A percentile compares a stretch with the other conserved stretches of the same genome.
These are phyloP conservation scores for Nannospalax galili DNA, from an alignment of 2,113 vertebrate species.

Conservation along the genomic window DNA sequence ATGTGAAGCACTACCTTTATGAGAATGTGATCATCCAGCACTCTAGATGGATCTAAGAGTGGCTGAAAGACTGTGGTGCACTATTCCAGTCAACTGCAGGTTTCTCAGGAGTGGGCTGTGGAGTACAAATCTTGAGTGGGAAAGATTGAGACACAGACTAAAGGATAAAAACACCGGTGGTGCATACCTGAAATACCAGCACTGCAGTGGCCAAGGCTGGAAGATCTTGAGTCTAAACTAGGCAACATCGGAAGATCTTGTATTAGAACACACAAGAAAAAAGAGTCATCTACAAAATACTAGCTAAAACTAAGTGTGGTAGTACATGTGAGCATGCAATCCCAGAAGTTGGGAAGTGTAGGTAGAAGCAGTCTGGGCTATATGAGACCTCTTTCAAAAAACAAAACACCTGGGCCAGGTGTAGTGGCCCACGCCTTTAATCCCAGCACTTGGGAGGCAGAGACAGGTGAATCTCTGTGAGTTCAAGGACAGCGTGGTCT, in stretches of 20 bases:
- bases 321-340: not conserved
- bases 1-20: not conserved
- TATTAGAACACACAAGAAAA: not conserved
- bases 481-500: too few relatives aligned
- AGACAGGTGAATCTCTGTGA: too few relatives aligned
- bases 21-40: not conserved
- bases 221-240: not conserved
- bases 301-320: not conserved
- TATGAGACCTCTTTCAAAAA: not conserved
- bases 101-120: conserved; percentile 13
- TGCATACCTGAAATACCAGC: not conserved
- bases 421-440: too few relatives aligned
- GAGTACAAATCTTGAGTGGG: not conserved
- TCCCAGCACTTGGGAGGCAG: too few relatives aligned
- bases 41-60: not conserved
- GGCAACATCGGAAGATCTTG: not conserved
- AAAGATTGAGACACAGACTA: not conserved
- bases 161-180: not conserved
- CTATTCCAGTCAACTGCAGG: not conserved
- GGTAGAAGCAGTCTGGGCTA: not conserved
- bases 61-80: not conserved
- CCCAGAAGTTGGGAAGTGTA: not conserved
- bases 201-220: not conserved
- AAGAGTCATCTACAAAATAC: not conserved
- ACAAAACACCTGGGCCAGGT: too few relatives aligned